Evolutionary conservation across 2,797 vertebrate genomes (phyloP), one percentile per base, ranked within the genome.

Genomic region (Oreochromis grahami): DNA sequence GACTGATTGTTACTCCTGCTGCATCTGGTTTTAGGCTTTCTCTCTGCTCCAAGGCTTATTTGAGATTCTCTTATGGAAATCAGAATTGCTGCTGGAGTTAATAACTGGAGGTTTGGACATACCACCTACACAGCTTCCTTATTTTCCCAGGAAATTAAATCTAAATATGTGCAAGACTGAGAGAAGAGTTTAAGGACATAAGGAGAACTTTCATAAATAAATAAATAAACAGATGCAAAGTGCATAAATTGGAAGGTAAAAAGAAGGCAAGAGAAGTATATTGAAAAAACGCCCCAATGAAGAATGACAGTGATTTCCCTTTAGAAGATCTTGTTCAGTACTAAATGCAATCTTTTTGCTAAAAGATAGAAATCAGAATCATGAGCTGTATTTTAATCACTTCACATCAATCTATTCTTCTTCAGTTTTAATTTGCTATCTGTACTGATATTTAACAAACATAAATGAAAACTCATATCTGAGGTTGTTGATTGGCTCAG

Each of bases 381-480:
- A 43, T n/a, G 12, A 83, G 79, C 48, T 56, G 13, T 50, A 80
- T 79, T 81, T 70, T 26, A 84, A 86, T 48, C 8, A 41, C 50
- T 38, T 24, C 24, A 32, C 65, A 68, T 19, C 48, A 32, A 65
- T 81, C 21, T 80, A 8, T 76, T 76, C 76, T 24, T 53, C 1
- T 48, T 80, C 21, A 14, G 50, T 83, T 87, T 86, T 79, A 12
- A 82, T 85, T 86, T 80, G 50, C 36, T 76, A 13, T 68, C 21
- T 36, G 5, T 65, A 48, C 56, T 87, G 60, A 85, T 88, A 89
- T 21, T 70, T 36, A 89, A 74, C 26, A 41, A 36, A 55, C 19
- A 41, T 58, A 76, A 83, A 87, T 82, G 34, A 51, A 87, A 89
- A 78, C 68, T 82, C 48, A 74, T 79, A 87, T 88, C 43, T 77